phyloP scores from a whole-genome alignment of 1,140 invertebrate genomes.

The Ostrea edulis region DNA sequence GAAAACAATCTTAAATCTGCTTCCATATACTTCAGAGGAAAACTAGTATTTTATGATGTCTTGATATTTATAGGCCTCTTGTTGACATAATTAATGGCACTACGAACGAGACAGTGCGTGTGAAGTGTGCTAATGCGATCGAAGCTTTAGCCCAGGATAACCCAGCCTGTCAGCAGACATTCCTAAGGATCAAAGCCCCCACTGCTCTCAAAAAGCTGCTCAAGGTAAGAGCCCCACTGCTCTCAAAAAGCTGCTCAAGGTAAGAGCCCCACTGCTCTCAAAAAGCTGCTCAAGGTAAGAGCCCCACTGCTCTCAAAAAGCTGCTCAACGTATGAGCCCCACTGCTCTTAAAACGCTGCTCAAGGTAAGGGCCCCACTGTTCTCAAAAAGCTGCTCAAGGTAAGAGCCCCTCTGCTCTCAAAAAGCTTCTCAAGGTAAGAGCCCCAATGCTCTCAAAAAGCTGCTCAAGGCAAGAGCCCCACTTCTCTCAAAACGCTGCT shows the following conservation, averaged over 20 bases:
- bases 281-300: slow-evolving; percentile 77
- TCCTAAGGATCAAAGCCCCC: slow-evolving; percentile 75
- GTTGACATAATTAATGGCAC: slow-evolving; percentile 76
- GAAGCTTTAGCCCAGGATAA: slow-evolving; percentile 78
- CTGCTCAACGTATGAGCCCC: slow-evolving; percentile 76
- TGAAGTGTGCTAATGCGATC: slow-evolving; percentile 78
- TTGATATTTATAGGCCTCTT: slow-evolving; percentile 69
- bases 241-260: slow-evolving; percentile 75
- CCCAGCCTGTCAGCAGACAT: slow-evolving; percentile 72
- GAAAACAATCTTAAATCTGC: too few species aligned
- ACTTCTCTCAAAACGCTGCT: slow-evolving; percentile 76
- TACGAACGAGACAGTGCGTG: slow-evolving; percentile 75
- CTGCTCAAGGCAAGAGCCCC: slow-evolving; percentile 74
- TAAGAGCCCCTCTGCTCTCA: slow-evolving; percentile 73
- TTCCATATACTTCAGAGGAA: too few species aligned
- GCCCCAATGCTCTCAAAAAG: slow-evolving; percentile 75
- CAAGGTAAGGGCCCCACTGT: slow-evolving; percentile 74
- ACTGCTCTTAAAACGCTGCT: slow-evolving; percentile 77
- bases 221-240: slow-evolving; percentile 76
- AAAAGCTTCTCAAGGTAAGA: slow-evolving; percentile 77
- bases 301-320: slow-evolving; percentile 74
- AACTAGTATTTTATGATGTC: background rate
- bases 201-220: slow-evolving; percentile 76
- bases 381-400: slow-evolving; percentile 78
- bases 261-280: slow-evolving; percentile 76